These are phyloP conservation scores for Vombatus ursinus DNA, from an alignment of 2,113 vertebrate genomes.

Conservation along the genomic window DNA sequence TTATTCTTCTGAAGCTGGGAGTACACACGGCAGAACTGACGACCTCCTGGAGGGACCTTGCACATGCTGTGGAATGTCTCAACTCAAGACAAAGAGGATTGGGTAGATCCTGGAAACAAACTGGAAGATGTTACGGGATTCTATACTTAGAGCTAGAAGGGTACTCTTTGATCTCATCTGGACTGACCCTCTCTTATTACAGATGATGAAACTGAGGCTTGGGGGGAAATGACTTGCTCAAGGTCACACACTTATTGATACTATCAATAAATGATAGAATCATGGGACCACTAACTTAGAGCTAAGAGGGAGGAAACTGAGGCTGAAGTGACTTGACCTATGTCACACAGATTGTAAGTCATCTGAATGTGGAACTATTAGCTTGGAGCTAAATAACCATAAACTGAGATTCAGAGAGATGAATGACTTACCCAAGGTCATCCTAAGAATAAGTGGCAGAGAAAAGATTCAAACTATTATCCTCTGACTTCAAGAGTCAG, in stretches of 20 bases:
- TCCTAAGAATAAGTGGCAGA: too few species aligned
- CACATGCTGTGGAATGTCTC: not conserved
- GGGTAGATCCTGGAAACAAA: not conserved
- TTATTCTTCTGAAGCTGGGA: not conserved
- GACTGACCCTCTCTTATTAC: not conserved
- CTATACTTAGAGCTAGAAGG: not conserved
- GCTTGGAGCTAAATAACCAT: not conserved
- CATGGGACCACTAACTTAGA: not conserved
- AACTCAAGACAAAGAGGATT: not conserved
- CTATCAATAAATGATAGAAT: not conserved
- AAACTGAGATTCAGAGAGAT: not conserved
- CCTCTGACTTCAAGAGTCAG: too few species aligned
- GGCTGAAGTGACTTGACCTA: not conserved
- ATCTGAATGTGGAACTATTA: not conserved
- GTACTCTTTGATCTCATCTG: not conserved
- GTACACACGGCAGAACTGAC: not conserved
- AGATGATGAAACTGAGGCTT: not conserved
- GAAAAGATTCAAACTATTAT: too few species aligned
- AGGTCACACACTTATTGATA: not conserved
- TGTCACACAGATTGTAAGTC: not conserved
- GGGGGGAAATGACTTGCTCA: not conserved
- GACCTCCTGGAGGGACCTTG: not conserved
- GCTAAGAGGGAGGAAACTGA: not conserved
- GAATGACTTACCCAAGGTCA: not conserved
- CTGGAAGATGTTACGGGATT: not conserved